A percentile compares a stretch with the other conserved stretches of the same genome.
Conservation (phyloP, 92 coral and sea anemone species). For the Phymanthus crucifer region DNA sequence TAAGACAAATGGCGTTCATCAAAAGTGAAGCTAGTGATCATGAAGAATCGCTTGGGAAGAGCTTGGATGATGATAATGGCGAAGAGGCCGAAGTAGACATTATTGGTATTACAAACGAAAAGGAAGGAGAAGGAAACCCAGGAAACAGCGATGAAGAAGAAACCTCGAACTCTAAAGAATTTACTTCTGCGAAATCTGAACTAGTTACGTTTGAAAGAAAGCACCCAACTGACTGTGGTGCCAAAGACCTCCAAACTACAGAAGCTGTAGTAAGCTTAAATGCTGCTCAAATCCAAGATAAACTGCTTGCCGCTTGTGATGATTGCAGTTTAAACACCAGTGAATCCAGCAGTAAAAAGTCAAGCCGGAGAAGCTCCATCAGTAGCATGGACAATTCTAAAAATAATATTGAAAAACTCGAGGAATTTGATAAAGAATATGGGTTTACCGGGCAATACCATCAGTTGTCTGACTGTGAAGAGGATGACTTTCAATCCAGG, state of each 20-base stretch:
- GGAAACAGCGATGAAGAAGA: not conserved
- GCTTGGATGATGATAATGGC: not conserved
- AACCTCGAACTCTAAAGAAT: not conserved
- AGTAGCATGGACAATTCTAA: slow-evolving; percentile 7
- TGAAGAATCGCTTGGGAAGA: not conserved
- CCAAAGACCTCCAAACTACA: not conserved
- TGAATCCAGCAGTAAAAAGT: slow-evolving; percentile 19
- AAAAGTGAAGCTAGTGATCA: not conserved
- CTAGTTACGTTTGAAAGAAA: not conserved
- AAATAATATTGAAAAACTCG: not conserved
- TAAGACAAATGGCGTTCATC: not conserved
- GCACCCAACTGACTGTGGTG: not conserved
- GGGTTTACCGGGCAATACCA: not conserved
- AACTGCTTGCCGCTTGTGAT: not conserved
- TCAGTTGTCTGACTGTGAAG: slow-evolving; percentile 41
- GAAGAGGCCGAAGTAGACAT: slow-evolving; percentile 32
- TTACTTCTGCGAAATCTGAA: not conserved
- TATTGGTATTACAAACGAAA: slow-evolving; percentile 21
- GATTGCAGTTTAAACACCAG: slow-evolving; percentile 1
- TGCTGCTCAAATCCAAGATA: not conserved
- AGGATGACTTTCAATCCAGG: slow-evolving; percentile 48
- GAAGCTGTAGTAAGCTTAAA: not conserved
- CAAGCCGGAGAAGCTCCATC: slow-evolving; percentile 23
- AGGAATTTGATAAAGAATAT: not conserved
- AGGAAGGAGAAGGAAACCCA: not conserved